Base-by-base conservation (phyloP, 2,888 invertebrate genomes). In the Agrilus biguttatus region DNA sequence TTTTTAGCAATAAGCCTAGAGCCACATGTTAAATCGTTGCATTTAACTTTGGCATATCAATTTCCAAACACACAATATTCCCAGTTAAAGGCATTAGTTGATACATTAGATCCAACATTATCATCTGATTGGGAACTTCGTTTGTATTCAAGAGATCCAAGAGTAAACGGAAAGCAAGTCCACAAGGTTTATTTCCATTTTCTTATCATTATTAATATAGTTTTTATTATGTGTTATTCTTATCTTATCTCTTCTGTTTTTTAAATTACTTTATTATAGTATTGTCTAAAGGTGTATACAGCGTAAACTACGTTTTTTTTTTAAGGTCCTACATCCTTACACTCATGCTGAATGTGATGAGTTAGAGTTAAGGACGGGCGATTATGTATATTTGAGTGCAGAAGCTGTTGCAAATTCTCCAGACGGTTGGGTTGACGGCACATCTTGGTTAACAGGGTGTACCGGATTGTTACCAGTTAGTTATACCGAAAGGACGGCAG, bases 371-470 rank as follows among this genome's bases (percentile, higher is more conserved):
- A 75, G 85, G 47, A 78, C 82, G 40, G 90, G 89, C 4, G 92
- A 92, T 65, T 89, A 82, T 60, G 79, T 92, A 50, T 90, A 87
- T 61, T 73, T 90, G 41, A 80, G 79, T 52, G 75, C 78, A 53
- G 83, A 83, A 50, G 82, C 83, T 36, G 68, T 85, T 40, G 75
- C 76, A 41, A 76, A 68, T 50, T 82, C 86, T 2, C 72, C 80
- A 0, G 91, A 91, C 65, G 88, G 88, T 41, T 92, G 91, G 91
- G 83, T 85, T 23, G 81, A 82, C 55, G 91, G 90, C 23, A 78
- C 77, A 17, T 87, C 86, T 1, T 86, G 85, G 84, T 66, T 85
- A 33, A 87, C 86, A 40, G 87, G 84, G 32, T 77, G 78, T 53
- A 75, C 77, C 44, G 91, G 91, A 1, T 79, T 79, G 58, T 68